phyloP scores from a whole-genome alignment of 2,113 vertebrate species.

The Galeopterus variegatus region DNA sequence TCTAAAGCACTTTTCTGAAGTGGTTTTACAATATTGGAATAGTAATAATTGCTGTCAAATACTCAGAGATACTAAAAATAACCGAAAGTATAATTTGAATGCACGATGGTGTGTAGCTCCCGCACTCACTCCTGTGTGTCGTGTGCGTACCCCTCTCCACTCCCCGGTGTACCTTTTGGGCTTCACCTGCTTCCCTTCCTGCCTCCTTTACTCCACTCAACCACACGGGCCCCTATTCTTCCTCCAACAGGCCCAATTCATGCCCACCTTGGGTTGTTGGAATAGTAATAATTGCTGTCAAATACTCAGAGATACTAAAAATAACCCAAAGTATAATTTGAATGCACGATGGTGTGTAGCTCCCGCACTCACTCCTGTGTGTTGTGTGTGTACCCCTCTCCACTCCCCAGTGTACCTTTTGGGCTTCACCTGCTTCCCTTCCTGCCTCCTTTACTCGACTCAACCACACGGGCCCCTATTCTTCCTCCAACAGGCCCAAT shows the following conservation, averaged over 20 bases:
- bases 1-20: constrained; percentile 10
- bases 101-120: rapidly evolving
- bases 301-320: neutral
- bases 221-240: rapidly evolving
- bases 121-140: rapidly evolving
- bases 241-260: neutral
- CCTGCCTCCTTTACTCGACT: rapidly evolving
- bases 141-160: rapidly evolving
- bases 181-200: rapidly evolving
- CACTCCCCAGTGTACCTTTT: rapidly evolving
- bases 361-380: rapidly evolving
- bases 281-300: neutral
- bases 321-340: neutral
- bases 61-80: neutral
- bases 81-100: neutral
- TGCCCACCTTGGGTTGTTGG: neutral
- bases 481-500: neutral
- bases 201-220: rapidly evolving
- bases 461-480: rapidly evolving
- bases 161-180: rapidly evolving
- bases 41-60: neutral
- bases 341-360: rapidly evolving
- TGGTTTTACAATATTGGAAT: neutral
- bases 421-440: neutral
- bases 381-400: rapidly evolving